These are phyloP conservation scores for Porites evermanni DNA, from an alignment of 92 coral and sea anemone species.

Conservation along the genomic window DNA sequence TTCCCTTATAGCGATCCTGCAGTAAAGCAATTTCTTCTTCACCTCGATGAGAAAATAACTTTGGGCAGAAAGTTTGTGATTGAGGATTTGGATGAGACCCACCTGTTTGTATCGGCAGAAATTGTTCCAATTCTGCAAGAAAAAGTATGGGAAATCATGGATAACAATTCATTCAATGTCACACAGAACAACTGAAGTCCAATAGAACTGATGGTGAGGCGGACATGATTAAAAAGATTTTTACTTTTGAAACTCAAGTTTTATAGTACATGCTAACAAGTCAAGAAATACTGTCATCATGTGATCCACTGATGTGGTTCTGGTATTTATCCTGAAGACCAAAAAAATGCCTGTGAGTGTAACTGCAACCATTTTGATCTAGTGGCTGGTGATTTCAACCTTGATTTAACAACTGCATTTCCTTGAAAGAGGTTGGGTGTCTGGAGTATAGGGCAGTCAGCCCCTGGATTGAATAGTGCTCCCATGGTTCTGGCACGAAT, in stretches of 20 bases:
- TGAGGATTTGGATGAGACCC: slow-evolving; percentile 96
- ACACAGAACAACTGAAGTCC: slow-evolving; percentile 64
- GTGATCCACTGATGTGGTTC: too few species aligned
- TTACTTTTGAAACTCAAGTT: neutral
- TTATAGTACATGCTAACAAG: neutral
- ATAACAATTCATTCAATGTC: slow-evolving; percentile 89
- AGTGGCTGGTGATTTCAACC: too few species aligned
- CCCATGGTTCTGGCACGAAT: too few species aligned
- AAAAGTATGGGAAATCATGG: slow-evolving; percentile 99
- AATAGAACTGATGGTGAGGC: neutral
- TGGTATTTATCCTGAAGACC: too few species aligned
- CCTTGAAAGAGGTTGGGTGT: too few species aligned
- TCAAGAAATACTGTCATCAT: too few species aligned
- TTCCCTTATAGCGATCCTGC: slow-evolving; percentile 81
- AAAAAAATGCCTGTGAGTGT: too few species aligned
- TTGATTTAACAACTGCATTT: too few species aligned
- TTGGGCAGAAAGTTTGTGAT: slow-evolving; percentile 90
- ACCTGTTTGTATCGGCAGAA: slow-evolving; percentile 92
- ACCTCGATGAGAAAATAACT: slow-evolving; percentile 83
- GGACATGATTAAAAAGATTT: neutral
- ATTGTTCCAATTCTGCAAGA: slow-evolving; percentile 86
- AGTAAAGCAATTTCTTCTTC: slow-evolving; percentile 91
- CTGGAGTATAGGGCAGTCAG: too few species aligned
- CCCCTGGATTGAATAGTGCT: too few species aligned
- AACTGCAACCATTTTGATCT: too few species aligned